phyloP scores from a whole-genome alignment of 2,888 invertebrate genomes.

The Erebia ligea region DNA sequence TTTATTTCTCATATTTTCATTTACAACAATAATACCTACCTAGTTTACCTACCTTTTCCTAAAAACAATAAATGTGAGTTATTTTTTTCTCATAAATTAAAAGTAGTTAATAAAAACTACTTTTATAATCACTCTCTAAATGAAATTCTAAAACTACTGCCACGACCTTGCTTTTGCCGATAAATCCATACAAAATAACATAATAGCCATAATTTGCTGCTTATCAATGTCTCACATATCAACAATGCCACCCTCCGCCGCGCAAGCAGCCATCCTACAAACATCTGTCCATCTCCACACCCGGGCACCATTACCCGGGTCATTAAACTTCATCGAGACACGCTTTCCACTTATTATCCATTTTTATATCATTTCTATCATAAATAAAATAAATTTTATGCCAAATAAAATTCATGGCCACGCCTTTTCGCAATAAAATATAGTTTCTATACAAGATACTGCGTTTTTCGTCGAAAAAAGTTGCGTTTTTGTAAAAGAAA shows the following conservation, averaged over 20 bases:
- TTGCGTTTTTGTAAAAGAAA: constrained; percentile 36
- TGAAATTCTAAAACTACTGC: background rate
- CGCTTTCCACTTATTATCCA: constrained; percentile 77
- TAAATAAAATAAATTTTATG: constrained; percentile 72
- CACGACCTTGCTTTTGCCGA: background rate
- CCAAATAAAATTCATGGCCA: constrained; percentile 73
- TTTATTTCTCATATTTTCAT: no score
- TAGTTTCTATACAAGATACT: constrained; percentile 30
- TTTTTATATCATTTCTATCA: constrained; percentile 74
- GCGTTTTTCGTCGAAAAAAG: constrained; percentile 28
- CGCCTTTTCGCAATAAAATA: constrained; percentile 64
- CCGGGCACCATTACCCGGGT: constrained; percentile 59
- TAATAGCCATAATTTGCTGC: constrained; percentile 47
- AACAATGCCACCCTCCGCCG: constrained; percentile 32
- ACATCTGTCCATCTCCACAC: constrained; percentile 20
- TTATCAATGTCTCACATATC: constrained; percentile 49
- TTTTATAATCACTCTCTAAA: no score
- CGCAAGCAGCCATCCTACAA: constrained; percentile 7
- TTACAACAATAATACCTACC: no score
- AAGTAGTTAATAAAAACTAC: no score
- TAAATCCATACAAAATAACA: constrained; percentile 26
- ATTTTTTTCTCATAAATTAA: no score
- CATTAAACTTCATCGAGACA: constrained; percentile 68
- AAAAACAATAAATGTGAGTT: no score
- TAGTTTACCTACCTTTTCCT: no score